phyloP scores from a whole-genome alignment of 2,888 invertebrate species.

The Mesodorylaimus sp. region DNA sequence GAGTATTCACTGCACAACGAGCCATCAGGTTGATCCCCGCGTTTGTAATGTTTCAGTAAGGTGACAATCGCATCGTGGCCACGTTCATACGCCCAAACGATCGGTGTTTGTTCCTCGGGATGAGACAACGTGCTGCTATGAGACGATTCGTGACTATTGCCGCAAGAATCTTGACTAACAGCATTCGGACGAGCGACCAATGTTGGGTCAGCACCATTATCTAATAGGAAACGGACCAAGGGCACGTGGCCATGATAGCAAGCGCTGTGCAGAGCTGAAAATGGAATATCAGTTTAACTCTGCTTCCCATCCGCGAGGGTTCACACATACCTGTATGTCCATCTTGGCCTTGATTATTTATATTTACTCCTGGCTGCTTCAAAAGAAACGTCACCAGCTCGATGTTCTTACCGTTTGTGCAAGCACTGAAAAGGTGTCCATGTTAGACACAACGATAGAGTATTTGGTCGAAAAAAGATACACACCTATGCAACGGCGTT shows the following conservation, averaged over 20 bases:
- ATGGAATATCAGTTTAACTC: neutral
- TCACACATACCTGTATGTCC: conserved; percentile 33
- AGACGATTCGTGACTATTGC: neutral
- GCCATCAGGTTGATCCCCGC: conserved; percentile 32
- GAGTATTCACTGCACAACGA: conserved; percentile 36
- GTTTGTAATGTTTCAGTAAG: conserved; percentile 34
- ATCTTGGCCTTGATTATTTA: conserved; percentile 36
- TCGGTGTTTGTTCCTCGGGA: conserved; percentile 32
- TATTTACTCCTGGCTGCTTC: conserved; percentile 32
- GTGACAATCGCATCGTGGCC: conserved; percentile 37
- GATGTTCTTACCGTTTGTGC: conserved; percentile 34
- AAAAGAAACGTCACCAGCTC: conserved; percentile 35
- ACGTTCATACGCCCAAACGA: conserved; percentile 37
- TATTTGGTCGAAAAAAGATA: conserved; percentile 6
- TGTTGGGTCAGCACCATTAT: conserved; percentile 36
- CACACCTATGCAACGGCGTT: conserved; percentile 33
- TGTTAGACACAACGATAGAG: neutral
- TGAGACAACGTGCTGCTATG: conserved; percentile 28
- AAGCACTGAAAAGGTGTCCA: conserved; percentile 25
- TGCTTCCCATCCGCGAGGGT: neutral
- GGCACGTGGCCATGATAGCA: conserved; percentile 36
- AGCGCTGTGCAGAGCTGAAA: conserved; percentile 35
- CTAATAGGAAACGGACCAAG: conserved; percentile 35
- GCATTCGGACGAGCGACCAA: conserved; percentile 26
- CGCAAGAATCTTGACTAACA: neutral